Conservation (phyloP, 2,797 vertebrate species). For the Paramormyrops hopkinsi region DNA sequence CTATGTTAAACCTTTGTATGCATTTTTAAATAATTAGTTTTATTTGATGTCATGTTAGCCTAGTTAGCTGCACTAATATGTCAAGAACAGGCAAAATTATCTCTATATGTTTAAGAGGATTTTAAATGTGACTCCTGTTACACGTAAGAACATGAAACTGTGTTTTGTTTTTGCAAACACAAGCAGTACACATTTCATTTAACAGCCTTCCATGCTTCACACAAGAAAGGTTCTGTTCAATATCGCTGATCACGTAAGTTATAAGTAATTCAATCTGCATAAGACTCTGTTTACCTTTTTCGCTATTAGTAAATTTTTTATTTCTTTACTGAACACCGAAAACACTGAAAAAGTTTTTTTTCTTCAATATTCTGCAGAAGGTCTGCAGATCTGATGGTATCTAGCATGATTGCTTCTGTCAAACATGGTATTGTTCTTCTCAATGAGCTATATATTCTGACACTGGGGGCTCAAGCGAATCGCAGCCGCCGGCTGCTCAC, state of each 20-base stretch:
- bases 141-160: neutral
- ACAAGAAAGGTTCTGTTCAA: neutral
- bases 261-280: neutral
- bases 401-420: slow-evolving; percentile 8
- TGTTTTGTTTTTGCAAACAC: neutral
- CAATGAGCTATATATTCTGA: neutral
- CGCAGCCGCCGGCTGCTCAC: neutral
- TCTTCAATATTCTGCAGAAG: neutral
- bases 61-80: neutral
- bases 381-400: neutral
- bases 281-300: neutral
- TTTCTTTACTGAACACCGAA: neutral
- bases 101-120: neutral
- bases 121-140: neutral
- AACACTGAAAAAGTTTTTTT: neutral
- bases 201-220: neutral
- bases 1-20: neutral
- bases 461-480: neutral
- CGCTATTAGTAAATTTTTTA: neutral
- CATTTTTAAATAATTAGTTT: neutral
- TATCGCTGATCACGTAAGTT: neutral
- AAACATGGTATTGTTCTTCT: slow-evolving; percentile 1
- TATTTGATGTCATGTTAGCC: neutral
- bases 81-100: neutral
- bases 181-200: neutral